Evolutionary conservation across 2,888 invertebrate species (phyloP).

Genomic region (Scaptodrosophila latifasciaeformis): DNA sequence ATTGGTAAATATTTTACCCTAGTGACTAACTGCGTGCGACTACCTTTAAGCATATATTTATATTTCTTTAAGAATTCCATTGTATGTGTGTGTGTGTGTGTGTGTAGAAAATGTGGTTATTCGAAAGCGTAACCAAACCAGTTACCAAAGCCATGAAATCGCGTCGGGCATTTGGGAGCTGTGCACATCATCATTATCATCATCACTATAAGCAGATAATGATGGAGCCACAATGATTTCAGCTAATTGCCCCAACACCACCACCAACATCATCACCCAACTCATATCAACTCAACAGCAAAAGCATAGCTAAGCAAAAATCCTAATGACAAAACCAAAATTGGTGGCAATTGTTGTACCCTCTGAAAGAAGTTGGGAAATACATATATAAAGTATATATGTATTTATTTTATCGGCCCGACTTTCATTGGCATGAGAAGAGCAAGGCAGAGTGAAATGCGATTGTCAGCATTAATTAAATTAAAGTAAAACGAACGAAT

Average conservation of each 20-base stretch:
- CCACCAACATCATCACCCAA: constrained; percentile 15
- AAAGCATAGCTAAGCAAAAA: constrained; percentile 20
- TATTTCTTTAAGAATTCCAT: constrained; percentile 34
- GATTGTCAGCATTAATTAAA: constrained; percentile 46
- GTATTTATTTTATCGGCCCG: neutral
- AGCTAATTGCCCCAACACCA: constrained; percentile 8
- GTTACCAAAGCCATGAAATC: constrained; percentile 20
- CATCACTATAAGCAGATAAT: constrained; percentile 30
- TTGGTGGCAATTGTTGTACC: constrained; percentile 34
- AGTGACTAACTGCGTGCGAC: neutral
- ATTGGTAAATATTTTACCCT: neutral
- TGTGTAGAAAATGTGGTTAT: constrained; percentile 36
- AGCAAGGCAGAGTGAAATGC: no score
- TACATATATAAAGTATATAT: constrained; percentile 12
- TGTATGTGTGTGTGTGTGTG: constrained; percentile 2
- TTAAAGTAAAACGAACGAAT: constrained; percentile 24
- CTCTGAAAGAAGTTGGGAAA: no score
- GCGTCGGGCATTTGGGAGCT: constrained; percentile 16
- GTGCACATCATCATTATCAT: constrained; percentile 16
- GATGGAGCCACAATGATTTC: constrained; percentile 1
- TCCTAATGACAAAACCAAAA: constrained; percentile 35
- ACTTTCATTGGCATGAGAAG: constrained; percentile 27
- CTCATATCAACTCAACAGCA: constrained; percentile 11
- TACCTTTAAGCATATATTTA: constrained; percentile 21
- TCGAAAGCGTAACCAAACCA: constrained; percentile 67